Base-by-base conservation (phyloP, 2,888 invertebrate species). In the Fragum sueziense region DNA sequence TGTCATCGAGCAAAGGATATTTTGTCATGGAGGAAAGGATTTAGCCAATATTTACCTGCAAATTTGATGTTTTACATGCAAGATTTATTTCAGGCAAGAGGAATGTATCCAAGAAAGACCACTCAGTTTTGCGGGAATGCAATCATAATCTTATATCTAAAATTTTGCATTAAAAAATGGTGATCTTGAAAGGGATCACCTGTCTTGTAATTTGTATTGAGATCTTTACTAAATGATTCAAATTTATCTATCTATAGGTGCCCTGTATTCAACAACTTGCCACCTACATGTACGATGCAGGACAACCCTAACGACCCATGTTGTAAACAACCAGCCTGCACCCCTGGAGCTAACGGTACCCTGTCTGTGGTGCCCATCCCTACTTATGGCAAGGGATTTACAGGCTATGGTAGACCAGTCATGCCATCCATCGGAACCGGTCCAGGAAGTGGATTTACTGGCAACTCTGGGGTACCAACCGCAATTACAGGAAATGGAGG, bases 261-360 rank as follows among this genome's bases (percentile, higher is more conserved):
- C 61, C 87, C 88, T 37, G 52, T 71, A 9, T 88, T 88, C 71
- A 52, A 52, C n/a, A 84, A 82, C 57, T 73, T 88, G 41, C 87
- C 87, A 1, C 4, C 78, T 6, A 62, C 77, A 11, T 84, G 85
- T 78, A 80, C 62, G 1, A 79, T 88, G 79, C 67, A 74, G 25
- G 87, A 87, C 41, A 86, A 86, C 34, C 87, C 87, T 7, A 85
- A 80, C 57, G 88, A 88, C 61, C 84, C 84, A 27, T 88, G 88
- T 77, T 88, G 88, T 47, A 37, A 80, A 69, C 76, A 80, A 33
- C 87, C 88, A 59, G 72, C 72, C 17, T 88, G 88, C 61, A 76
- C 57, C 3, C 75, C 77, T 11, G 76, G 76, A 0, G 71, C 70
- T 29, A 68, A 41, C 29, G 85, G 82, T 37, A 77, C 81, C 17